Evolutionary conservation across 2,113 vertebrate species (phyloP), one percentile per base, ranked within the genome.

Genomic region (Siphamia tubifer): DNA sequence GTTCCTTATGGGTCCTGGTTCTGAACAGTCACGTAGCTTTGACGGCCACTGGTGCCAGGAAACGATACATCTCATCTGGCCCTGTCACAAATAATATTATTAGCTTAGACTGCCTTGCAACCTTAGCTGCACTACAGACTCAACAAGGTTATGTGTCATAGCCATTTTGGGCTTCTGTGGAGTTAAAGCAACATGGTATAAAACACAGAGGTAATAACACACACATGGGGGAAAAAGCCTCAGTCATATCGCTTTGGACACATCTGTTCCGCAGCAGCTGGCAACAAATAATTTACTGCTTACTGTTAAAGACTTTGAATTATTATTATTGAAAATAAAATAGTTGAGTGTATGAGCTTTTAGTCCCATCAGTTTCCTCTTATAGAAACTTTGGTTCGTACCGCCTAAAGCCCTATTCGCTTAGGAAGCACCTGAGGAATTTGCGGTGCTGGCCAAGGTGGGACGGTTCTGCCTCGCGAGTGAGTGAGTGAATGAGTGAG

Each of bases 391-490:
- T 60, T 28, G 0, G 44, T 11, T 17, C 48, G 38, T 30, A 13
- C 34, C 1, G 16, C 3, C 8, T 25, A 23, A 38, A 32, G 45
- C 45, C 6, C 55, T 10, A 13, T 21, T 8, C 30, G 68, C 45
- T 49, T 19, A 21, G 10, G 42, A 66, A 45, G 68, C 81, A 88
- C 79, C 73, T 85, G 84, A 79, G 57, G 84, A 84, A 83, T 82
- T 67, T 28, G 44, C 64, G 21, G 20, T 13, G 24, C 36, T 19
- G 62, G 68, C 68, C 75, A 52, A 72, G 49, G 66, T 62, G 73
- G 79, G 77, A 78, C 69, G 70, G 70, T 65, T 17, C 63, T 55
- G 72, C 77, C 81, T 80, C 77, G 83, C 79, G 81, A 78, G 74
- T 36, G n/a, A 74, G 83, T 81, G 81, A 78, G 74, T 36, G n/a